Evolutionary conservation across 2,888 invertebrate species (phyloP).

Genomic region (Acronicta alni): DNA sequence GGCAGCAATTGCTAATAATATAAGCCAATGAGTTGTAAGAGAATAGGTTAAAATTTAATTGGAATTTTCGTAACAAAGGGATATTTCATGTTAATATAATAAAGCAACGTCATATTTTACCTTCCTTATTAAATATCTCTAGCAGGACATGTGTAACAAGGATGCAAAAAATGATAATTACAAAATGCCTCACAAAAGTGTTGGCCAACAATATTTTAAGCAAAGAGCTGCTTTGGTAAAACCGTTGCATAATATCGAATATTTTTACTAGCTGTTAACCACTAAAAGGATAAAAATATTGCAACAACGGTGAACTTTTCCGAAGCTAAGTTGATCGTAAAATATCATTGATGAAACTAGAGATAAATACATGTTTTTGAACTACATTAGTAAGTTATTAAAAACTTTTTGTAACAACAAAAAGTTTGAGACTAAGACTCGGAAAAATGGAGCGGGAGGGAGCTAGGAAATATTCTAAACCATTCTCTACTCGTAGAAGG

Average conservation of each 20-base stretch:
- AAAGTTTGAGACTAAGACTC: neutral
- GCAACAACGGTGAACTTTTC: constrained; percentile 19
- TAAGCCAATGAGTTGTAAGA: no score
- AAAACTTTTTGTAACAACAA: neutral
- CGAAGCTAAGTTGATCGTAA: constrained; percentile 10
- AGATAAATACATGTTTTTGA: constrained; percentile 4
- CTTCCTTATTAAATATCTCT: constrained; percentile 13
- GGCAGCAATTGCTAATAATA: no score
- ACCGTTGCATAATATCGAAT: constrained; percentile 28
- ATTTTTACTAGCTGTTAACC: constrained; percentile 18
- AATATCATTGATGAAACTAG: constrained; percentile 27
- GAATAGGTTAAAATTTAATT: no score
- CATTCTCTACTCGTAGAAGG: no score
- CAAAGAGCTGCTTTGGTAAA: constrained; percentile 28
- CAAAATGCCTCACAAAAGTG: constrained; percentile 34
- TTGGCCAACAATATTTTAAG: constrained; percentile 30
- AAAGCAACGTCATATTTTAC: neutral
- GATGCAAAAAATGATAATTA: constrained; percentile 23
- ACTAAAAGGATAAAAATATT: constrained; percentile 15
- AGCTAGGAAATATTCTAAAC: no score
- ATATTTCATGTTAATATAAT: neutral
- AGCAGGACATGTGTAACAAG: constrained; percentile 19
- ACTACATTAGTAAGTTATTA: constrained; percentile 17
- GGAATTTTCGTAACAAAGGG: neutral
- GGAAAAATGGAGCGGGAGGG: neutral